Conservation (phyloP, 2,113 vertebrate species). For the Nannobrachium achirus region DNA sequence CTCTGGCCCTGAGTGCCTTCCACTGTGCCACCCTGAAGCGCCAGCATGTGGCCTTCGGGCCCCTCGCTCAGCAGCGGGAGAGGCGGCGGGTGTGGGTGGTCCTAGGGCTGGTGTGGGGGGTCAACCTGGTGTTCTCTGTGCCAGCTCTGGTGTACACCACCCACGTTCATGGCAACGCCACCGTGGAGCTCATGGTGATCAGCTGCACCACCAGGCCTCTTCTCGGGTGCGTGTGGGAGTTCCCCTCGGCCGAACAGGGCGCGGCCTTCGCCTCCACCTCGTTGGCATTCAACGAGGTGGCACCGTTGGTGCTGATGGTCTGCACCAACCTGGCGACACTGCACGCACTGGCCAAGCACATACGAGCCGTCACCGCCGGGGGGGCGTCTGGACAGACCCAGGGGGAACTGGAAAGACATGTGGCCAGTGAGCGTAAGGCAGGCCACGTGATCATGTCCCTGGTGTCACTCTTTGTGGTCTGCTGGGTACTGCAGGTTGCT, state of each 20-base stretch:
- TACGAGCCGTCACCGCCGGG: constrained; percentile 63
- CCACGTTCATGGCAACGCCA: constrained; percentile 70
- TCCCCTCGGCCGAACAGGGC: constrained; percentile 71
- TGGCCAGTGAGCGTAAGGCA: constrained; percentile 76
- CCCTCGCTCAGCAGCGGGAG: constrained; percentile 63
- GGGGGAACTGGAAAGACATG: constrained; percentile 60
- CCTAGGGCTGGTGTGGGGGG: constrained; percentile 74
- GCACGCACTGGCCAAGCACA: constrained; percentile 75
- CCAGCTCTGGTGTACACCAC: constrained; percentile 75
- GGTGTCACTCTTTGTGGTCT: constrained; percentile 77
- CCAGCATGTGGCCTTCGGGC: constrained; percentile 59
- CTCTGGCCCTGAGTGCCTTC: constrained; percentile 79
- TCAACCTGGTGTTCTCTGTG: constrained; percentile 74
- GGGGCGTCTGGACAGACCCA: constrained; percentile 30
- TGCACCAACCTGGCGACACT: constrained; percentile 76
- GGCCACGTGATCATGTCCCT: constrained; percentile 79
- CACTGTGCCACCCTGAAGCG: constrained; percentile 77
- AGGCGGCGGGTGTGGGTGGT: constrained; percentile 59
- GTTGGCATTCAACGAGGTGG: constrained; percentile 77
- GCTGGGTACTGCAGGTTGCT: constrained; percentile 81
- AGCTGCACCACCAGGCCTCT: constrained; percentile 82
- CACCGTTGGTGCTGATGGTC: constrained; percentile 79
- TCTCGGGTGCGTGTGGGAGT: constrained; percentile 82
- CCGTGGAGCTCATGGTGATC: constrained; percentile 82
- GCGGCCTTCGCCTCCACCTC: constrained; percentile 74